Evolutionary conservation across 2,113 vertebrate species (phyloP).

Genomic region (Danionella cerebrum): DNA sequence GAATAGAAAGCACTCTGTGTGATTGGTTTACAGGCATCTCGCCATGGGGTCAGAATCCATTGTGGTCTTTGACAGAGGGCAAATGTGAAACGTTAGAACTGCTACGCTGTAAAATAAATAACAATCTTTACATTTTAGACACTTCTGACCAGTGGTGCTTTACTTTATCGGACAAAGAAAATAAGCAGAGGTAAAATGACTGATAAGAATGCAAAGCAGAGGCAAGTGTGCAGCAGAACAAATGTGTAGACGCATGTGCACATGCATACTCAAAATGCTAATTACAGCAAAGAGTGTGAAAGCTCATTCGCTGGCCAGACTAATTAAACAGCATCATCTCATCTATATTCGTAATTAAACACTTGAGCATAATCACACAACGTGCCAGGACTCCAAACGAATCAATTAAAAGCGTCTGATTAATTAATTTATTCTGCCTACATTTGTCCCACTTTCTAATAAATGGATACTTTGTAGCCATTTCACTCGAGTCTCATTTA

Average conservation of each 20-base stretch:
- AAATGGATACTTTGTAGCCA: constrained; percentile 32
- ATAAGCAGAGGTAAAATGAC: background rate
- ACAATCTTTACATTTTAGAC: too few species aligned
- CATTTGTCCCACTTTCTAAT: constrained; percentile 44
- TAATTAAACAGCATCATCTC: constrained; percentile 88
- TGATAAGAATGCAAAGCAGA: constrained; percentile 14
- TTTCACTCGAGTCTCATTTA: constrained; percentile 22
- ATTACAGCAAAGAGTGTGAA: constrained; percentile 67
- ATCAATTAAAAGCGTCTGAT: constrained; percentile 76
- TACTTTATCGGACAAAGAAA: background rate
- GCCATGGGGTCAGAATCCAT: background rate
- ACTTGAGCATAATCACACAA: constrained; percentile 80
- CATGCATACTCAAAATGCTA: constrained; percentile 38
- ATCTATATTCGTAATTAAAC: constrained; percentile 90
- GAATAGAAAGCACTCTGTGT: constrained; percentile 4
- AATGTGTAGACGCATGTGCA: constrained; percentile 18
- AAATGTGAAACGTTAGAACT: background rate
- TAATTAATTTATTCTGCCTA: constrained; percentile 69
- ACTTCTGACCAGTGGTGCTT: too few species aligned
- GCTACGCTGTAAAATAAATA: too few species aligned
- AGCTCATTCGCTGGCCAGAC: constrained; percentile 74
- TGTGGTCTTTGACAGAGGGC: background rate
- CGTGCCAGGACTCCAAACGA: constrained; percentile 80
- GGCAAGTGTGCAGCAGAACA: background rate
- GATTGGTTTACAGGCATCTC: background rate